These are phyloP conservation scores for Aporophyla nigra DNA, from an alignment of 2,888 invertebrate species.

Conservation along the genomic window DNA sequence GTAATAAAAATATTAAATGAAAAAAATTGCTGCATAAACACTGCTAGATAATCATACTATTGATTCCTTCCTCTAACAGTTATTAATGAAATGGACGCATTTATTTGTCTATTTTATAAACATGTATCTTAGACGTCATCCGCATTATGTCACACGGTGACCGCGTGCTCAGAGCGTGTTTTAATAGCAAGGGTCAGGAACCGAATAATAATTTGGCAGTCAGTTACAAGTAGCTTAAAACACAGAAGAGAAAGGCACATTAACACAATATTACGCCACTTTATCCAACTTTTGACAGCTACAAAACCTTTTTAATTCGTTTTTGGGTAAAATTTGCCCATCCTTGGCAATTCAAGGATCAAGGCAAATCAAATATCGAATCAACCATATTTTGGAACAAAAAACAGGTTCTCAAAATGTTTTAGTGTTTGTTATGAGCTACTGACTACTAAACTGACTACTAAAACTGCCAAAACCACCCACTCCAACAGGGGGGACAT, in stretches of 20 bases:
- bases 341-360: background rate
- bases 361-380: background rate
- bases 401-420: background rate
- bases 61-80: constrained; percentile 23
- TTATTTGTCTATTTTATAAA: background rate
- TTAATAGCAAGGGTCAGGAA: constrained; percentile 15
- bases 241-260: background rate
- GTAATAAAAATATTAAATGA: background rate
- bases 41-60: background rate
- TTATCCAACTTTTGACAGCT: background rate
- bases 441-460: too few relatives aligned
- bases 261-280: background rate
- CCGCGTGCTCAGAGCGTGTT: constrained; percentile 25
- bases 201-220: constrained; percentile 1
- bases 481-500: background rate
- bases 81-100: background rate
- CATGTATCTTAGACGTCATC: constrained; percentile 16
- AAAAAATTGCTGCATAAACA: background rate
- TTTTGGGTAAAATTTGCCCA: background rate
- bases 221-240: background rate
- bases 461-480: background rate
- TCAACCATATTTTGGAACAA: background rate
- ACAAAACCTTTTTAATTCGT: background rate
- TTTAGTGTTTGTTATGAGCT: background rate
- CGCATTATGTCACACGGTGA: constrained; percentile 39